A percentile compares a stretch with the other conserved stretches of the same genome.
phyloP scores from a whole-genome alignment of 1,140 invertebrate species.

The Aphaenogaster floridana region DNA sequence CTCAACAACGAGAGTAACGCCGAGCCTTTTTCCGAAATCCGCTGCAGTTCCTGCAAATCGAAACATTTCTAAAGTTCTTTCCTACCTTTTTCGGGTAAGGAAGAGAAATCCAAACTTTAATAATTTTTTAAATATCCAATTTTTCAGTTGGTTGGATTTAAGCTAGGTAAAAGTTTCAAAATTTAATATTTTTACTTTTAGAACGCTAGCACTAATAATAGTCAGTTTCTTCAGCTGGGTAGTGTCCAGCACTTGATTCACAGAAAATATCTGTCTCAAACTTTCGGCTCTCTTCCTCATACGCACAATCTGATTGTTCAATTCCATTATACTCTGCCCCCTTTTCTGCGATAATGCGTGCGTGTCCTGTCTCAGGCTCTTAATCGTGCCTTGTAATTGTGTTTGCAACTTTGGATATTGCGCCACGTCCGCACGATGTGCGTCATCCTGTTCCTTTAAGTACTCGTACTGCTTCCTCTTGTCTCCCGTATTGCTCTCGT shows the following conservation, averaged over 20 bases:
- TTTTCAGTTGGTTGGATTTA: background rate
- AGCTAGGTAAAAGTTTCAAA: constrained; percentile 18
- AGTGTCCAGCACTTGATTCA: constrained; percentile 74
- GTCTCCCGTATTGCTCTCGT: constrained; percentile 77
- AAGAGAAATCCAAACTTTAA: background rate
- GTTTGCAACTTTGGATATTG: constrained; percentile 78
- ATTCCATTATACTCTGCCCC: constrained; percentile 72
- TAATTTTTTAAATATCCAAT: background rate
- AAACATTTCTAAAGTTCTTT: background rate
- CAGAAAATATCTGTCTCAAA: constrained; percentile 77
- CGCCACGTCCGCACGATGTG: constrained; percentile 67
- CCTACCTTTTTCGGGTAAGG: background rate
- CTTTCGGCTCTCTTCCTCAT: constrained; percentile 73
- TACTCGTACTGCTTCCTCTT: constrained; percentile 84
- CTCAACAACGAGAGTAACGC: constrained; percentile 73
- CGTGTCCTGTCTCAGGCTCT: constrained; percentile 76
- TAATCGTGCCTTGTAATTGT: constrained; percentile 75
- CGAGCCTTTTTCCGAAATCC: constrained; percentile 76
- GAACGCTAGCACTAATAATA: constrained; percentile 76
- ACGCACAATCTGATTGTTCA: constrained; percentile 72
- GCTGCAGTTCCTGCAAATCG: constrained; percentile 79
- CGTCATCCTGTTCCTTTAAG: constrained; percentile 82
- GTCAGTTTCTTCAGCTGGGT: constrained; percentile 80
- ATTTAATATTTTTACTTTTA: constrained; percentile 77
- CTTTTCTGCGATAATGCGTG: constrained; percentile 71